Base-by-base conservation (phyloP, 1,140 invertebrate genomes). In the Danaus melanippus region DNA sequence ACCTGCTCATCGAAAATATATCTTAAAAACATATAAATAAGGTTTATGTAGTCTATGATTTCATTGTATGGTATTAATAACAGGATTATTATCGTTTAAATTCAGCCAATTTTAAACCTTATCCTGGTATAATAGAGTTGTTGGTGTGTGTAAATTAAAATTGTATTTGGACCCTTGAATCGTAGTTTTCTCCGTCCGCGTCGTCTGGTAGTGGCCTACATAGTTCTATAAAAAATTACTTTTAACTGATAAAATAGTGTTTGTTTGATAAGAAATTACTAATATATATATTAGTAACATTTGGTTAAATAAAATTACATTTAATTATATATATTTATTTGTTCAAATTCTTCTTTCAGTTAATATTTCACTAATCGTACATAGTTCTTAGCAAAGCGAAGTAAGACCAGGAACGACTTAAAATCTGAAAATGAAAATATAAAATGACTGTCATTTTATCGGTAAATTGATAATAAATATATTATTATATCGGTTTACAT, bases 381-480 rank as follows among this genome's bases (percentile, higher is more conserved):
- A 74, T 62, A 0, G 71, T 74, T 44, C 53, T 70, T 15, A 76
- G 46, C 6, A 76, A 47, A 10, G 74, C 74, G 12, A 76, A 76
- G 40, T 67, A 69, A 9, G 74, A 76, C 71, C 71, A 76, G 11
- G 74, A 76, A 39, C 69, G 50, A 51, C 74, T 72, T 10, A 76
- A 21, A 5, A 76, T 74, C 74, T 76, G 74, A 51, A 74, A 73
- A n/a, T n/a, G n/a, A 49, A 43, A 57, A 48, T 32, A 32, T 32
- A 32, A 4, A 32, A 2, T 32, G 2, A 32, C 21, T 32, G 21
- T 8, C 21, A 32, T 32, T 32, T 32, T 32, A 32, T 32, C 21
- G 21, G 21, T 32, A 7, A 32, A 32, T 32, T 32, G 21, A 32
- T 3, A 32, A 32, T 32, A 32, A 32, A 32, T 32, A 32, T 32